Percentiles rank a stretch among this genome's conserved stretches.
Evolutionary conservation across 2,888 invertebrate species (phyloP).

Genomic region (Scaptomyza reducta): DNA sequence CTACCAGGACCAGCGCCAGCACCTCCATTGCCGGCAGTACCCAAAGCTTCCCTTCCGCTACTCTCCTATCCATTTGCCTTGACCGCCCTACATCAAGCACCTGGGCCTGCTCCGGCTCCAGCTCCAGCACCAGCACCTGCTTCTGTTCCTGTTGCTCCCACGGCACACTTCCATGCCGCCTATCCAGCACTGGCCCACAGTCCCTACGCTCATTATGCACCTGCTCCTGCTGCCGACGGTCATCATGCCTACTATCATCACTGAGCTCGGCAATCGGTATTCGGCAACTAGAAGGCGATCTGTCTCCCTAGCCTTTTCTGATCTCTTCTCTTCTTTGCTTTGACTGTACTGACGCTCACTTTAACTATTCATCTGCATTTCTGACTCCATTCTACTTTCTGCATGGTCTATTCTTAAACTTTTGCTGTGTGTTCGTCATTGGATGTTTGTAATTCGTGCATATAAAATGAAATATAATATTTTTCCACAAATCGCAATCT

Average conservation of each 20-base stretch:
- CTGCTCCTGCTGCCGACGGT: constrained; percentile 62
- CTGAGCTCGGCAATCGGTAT: constrained; percentile 35
- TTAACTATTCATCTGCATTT: constrained; percentile 6
- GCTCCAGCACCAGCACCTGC: constrained; percentile 60
- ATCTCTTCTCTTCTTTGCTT: constrained; percentile 19
- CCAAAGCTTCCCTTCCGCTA: constrained; percentile 55
- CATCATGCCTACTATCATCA: constrained; percentile 78
- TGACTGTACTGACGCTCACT: constrained; percentile 1
- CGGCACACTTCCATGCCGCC: constrained; percentile 75
- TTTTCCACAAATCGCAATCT: constrained; percentile 23
- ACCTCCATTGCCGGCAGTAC: constrained; percentile 72
- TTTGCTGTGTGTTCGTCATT: constrained; percentile 60
- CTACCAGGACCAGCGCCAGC: constrained; percentile 61
- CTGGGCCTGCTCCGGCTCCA: constrained; percentile 45
- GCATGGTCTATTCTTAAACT: constrained; percentile 23
- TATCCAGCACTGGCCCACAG: constrained; percentile 79
- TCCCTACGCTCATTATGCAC: constrained; percentile 73
- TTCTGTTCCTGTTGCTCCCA: constrained; percentile 46
- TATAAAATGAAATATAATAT: constrained; percentile 7
- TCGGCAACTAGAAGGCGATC: constrained; percentile 46
- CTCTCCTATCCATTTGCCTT: constrained; percentile 64
- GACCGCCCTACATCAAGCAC: constrained; percentile 42
- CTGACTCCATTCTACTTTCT: constrained; percentile 14
- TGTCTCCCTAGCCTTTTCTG: constrained; percentile 7
- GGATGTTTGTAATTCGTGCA: constrained; percentile 51